These are phyloP conservation scores for Todus mexicanus DNA, from an alignment of 2,797 vertebrate species.

Conservation along the genomic window DNA sequence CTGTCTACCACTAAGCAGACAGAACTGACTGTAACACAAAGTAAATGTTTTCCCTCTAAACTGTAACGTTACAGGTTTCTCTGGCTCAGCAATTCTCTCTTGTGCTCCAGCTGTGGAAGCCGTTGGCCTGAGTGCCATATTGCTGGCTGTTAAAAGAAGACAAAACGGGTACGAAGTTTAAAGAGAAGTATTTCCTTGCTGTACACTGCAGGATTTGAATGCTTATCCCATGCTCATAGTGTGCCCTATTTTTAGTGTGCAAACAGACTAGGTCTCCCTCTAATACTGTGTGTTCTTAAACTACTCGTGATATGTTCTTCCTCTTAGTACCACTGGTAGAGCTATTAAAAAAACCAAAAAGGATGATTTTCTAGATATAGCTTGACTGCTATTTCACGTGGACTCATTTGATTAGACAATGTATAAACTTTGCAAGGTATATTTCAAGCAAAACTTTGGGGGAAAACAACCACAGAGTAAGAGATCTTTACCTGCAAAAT, in stretches of 20 bases:
- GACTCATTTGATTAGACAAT: neutral
- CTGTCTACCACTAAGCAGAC: constrained; percentile 85
- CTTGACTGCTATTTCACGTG: neutral
- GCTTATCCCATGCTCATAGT: neutral
- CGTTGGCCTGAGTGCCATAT: constrained; percentile 82
- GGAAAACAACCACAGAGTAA: neutral
- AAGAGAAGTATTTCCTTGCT: neutral
- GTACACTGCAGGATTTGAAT: neutral
- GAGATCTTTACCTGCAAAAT: neutral
- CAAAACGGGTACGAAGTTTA: neutral
- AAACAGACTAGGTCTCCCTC: neutral
- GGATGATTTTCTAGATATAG: neutral
- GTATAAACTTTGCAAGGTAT: neutral
- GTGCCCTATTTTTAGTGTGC: neutral
- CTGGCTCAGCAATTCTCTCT: constrained; percentile 80
- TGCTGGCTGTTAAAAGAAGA: constrained; percentile 76
- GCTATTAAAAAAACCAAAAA: neutral
- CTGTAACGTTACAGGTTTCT: constrained; percentile 87
- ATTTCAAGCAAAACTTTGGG: neutral
- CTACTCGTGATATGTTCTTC: neutral
- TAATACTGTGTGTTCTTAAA: neutral
- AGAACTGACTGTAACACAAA: constrained; percentile 87
- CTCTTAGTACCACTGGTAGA: neutral
- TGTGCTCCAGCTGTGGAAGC: constrained; percentile 80
- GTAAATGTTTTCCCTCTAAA: constrained; percentile 93